Conservation (phyloP, 1,140 invertebrate species). For the Lineus longissimus region DNA sequence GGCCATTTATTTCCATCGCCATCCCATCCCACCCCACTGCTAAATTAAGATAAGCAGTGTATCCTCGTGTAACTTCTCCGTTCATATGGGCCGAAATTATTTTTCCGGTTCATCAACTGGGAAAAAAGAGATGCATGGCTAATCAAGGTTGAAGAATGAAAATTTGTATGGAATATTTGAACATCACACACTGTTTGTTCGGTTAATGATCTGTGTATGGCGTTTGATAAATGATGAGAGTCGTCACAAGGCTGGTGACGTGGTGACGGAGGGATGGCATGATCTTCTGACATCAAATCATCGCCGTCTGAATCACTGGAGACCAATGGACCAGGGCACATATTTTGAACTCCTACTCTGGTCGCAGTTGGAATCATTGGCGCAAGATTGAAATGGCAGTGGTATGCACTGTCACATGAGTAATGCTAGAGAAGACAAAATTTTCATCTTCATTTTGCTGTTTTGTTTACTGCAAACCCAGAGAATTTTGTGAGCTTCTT, state of each 20-base stretch:
- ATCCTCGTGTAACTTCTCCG: background rate
- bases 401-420: too few relatives aligned
- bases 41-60: conserved; percentile 7
- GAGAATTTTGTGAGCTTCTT: too few relatives aligned
- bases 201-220: conserved; percentile 2
- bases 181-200: conserved; percentile 8
- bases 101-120: conserved; percentile 5
- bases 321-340: too few relatives aligned
- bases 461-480: too few relatives aligned
- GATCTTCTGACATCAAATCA: too few relatives aligned
- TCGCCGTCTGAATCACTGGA: too few relatives aligned
- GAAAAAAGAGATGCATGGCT: conserved; percentile 6
- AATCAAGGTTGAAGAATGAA: conserved; percentile 6
- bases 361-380: too few relatives aligned
- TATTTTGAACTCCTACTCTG: too few relatives aligned
- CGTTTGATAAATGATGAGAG: conserved; percentile 6
- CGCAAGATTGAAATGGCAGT: too few relatives aligned
- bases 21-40: background rate
- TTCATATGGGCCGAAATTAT: conserved; percentile 6
- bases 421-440: too few relatives aligned
- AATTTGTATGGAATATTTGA: conserved; percentile 9
- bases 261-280: too few relatives aligned
- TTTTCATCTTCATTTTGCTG: too few relatives aligned
- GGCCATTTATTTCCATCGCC: background rate
- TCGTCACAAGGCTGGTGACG: background rate